Evolutionary conservation across 2,888 invertebrate species (phyloP), one percentile per base, ranked within the genome.

Genomic region (Helleia helle): DNA sequence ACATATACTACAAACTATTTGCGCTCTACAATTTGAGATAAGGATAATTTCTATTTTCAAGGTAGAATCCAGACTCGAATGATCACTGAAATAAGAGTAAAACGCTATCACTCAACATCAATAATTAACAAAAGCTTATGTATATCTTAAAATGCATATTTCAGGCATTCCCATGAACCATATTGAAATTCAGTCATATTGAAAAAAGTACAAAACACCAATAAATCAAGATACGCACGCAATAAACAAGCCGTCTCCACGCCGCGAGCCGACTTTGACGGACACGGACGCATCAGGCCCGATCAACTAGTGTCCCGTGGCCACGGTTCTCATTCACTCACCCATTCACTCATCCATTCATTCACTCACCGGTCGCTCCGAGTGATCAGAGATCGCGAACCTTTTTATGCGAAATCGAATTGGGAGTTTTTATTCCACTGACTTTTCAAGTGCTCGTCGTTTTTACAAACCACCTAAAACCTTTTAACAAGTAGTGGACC

Each of bases 271-370:
- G 67, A 71, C 69, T 65, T 74, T 80, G 81, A 83, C 69, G 65
- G 73, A 77, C 77, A 71, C 56, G 59, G 61, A 65, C 67, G 68
- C 80, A 74, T 81, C 79, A 76, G 65, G 68, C 64, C 60, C 69
- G 81, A 80, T 81, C 83, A 83, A 83, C 81, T 79, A 76, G 81
- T 80, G 83, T 76, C 73, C 73, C 72, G 63, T 31, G 51, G 42
- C 48, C 28, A 34, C n/a, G n/a, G n/a, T n/a, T n/a, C n/a, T n/a
- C n/a, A n/a, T n/a, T 36, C 48, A 58, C 50, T 54, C 57, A 48
- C 51, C 31, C 55, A 55, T 54, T 51, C 57, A 50, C 51, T 60
- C 59, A 59, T 51, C 58, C 62, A 53, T 59, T 66, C 65, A 56
- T 62, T 66, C 72, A 71, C 59, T 69, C 73, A 68, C 67, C 66